Conservation (phyloP, 2,797 vertebrate species). For the Steatocranus sp. region DNA sequence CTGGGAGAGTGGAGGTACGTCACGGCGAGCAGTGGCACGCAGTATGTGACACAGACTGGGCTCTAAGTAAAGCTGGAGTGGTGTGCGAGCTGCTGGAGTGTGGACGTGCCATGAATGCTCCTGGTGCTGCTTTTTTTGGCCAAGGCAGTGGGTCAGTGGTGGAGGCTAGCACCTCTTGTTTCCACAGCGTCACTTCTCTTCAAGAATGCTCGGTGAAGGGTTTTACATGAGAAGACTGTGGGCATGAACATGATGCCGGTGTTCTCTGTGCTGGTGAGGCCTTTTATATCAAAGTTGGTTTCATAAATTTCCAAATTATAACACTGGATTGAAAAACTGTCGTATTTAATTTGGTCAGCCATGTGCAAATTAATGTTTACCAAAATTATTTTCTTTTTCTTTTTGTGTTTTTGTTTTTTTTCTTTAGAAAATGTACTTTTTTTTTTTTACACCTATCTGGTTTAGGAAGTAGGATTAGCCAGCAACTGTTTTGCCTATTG, state of each 20-base stretch:
- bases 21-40: conserved; percentile 43
- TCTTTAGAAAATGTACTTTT: background rate
- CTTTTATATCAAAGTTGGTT: background rate
- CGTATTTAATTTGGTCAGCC: background rate
- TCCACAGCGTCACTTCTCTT: conserved; percentile 21
- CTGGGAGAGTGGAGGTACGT: conserved; percentile 66
- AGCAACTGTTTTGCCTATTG: background rate
- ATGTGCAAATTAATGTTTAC: background rate
- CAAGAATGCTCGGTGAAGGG: conserved; percentile 40
- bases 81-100: conserved; percentile 54
- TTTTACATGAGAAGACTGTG: conserved; percentile 38
- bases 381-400: background rate
- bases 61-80: conserved; percentile 26
- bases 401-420: background rate
- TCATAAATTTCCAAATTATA: background rate
- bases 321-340: background rate
- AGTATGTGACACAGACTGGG: conserved; percentile 64
- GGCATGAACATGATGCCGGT: conserved; percentile 48
- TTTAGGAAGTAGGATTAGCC: background rate
- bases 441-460: background rate
- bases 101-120: background rate
- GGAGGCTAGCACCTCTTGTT: conserved; percentile 43
- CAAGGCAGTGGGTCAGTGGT: conserved; percentile 47
- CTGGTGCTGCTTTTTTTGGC: background rate
- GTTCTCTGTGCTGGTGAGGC: conserved; percentile 57